phyloP scores from a whole-genome alignment of 2,797 vertebrate genomes.

The Oreonectes daqikongensis region DNA sequence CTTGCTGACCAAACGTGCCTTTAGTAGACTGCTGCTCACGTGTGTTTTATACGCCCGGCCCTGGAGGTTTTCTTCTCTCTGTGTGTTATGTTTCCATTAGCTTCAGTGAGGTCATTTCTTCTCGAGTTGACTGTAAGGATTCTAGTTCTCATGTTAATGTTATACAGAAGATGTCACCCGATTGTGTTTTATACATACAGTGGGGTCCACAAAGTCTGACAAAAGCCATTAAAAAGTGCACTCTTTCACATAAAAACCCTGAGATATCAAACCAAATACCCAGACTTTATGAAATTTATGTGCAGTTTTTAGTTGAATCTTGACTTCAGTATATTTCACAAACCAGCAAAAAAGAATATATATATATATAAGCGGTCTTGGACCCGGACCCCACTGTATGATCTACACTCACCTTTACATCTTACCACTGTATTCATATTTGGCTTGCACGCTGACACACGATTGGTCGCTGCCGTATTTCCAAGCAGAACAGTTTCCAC shows the following conservation, averaged over 20 bases:
- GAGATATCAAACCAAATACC: no score
- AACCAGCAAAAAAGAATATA: no score
- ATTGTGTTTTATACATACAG: neutral
- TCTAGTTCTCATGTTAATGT: neutral
- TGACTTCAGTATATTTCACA: neutral
- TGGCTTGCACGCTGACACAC: conserved; percentile 75
- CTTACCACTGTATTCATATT: neutral
- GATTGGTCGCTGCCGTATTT: conserved; percentile 88
- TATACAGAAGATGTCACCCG: neutral
- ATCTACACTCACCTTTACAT: neutral
- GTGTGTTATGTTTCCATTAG: conserved; percentile 30
- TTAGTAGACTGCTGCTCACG: conserved; percentile 67
- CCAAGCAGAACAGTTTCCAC: conserved; percentile 87
- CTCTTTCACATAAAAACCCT: no score
- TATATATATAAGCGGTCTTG: neutral
- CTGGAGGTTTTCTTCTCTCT: conserved; percentile 62
- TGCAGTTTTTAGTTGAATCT: neutral
- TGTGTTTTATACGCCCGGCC: conserved; percentile 69
- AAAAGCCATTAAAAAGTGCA: no score
- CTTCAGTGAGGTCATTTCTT: neutral
- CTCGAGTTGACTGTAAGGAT: neutral
- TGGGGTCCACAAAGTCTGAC: conserved; percentile 4
- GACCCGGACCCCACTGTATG: neutral
- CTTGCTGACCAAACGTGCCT: conserved; percentile 72
- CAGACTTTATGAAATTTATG: no score